A percentile compares a stretch with the other conserved stretches of the same genome.
Evolutionary conservation across 2,797 vertebrate species (phyloP).

Genomic region (Stomatorhinus walkeri): DNA sequence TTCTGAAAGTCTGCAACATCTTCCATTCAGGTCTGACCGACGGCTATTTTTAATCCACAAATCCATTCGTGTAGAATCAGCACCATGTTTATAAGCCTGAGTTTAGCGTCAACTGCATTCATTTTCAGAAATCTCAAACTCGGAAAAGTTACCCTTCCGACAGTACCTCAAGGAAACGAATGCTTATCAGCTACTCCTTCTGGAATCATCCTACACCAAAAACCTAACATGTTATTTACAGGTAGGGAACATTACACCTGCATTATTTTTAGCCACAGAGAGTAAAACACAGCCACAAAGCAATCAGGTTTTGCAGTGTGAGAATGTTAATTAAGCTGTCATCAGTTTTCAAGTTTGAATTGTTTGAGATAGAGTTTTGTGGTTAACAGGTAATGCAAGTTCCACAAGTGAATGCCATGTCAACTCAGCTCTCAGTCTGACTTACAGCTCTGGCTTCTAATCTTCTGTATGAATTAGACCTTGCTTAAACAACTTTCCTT

Average conservation of each 20-base stretch:
- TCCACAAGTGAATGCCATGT: neutral
- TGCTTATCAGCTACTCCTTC: neutral
- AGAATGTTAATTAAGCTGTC: neutral
- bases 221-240: neutral
- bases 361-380: neutral
- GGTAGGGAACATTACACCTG: neutral
- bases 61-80: slow-evolving; percentile 20
- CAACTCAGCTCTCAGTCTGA: neutral
- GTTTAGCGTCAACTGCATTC: neutral
- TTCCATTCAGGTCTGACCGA: neutral
- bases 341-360: neutral
- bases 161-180: neutral
- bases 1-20: slow-evolving; percentile 6
- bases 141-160: slow-evolving; percentile 10
- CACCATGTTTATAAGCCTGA: slow-evolving; percentile 13
- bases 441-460: neutral
- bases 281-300: neutral
- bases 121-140: slow-evolving; percentile 18
- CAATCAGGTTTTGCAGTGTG: neutral
- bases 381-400: neutral
- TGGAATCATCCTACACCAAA: neutral
- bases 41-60: slow-evolving; percentile 13
- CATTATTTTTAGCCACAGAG: neutral
- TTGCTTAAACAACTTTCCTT: neutral
- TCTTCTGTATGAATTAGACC: neutral